phyloP scores from a whole-genome alignment of 2,888 invertebrate species.

The Boloria euphrosyne region DNA sequence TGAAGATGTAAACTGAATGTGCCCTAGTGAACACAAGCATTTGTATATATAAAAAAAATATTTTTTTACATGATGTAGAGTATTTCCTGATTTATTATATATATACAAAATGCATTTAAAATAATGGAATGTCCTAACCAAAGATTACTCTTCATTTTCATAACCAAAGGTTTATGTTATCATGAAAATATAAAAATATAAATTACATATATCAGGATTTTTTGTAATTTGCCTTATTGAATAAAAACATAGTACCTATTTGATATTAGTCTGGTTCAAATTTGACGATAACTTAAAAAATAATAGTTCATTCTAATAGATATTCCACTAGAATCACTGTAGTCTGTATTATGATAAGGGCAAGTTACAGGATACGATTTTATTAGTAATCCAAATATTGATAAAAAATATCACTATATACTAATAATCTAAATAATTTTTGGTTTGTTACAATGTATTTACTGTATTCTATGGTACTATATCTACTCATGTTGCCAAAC shows the following conservation, averaged over 20 bases:
- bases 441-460: constrained; percentile 26
- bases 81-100: constrained; percentile 5
- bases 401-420: too few species aligned
- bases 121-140: constrained; percentile 27
- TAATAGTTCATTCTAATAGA: too few species aligned
- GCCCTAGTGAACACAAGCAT: not conserved
- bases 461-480: constrained; percentile 35
- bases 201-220: not conserved
- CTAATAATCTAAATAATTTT: not conserved
- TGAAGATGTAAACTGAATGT: too few species aligned
- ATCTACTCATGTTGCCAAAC: constrained; percentile 53
- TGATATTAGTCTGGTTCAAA: too few species aligned
- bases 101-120: not conserved
- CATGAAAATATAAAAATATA: not conserved
- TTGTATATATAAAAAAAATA: constrained; percentile 7
- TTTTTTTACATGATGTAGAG: not conserved
- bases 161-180: constrained; percentile 32
- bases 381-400: too few species aligned
- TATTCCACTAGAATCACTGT: too few species aligned
- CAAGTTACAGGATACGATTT: too few species aligned
- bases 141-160: constrained; percentile 32
- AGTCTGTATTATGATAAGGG: too few species aligned
- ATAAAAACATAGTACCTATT: not conserved
- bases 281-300: too few species aligned
- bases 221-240: constrained; percentile 1